phyloP scores from a whole-genome alignment of 2,113 vertebrate species.

The Theropithecus gelada region DNA sequence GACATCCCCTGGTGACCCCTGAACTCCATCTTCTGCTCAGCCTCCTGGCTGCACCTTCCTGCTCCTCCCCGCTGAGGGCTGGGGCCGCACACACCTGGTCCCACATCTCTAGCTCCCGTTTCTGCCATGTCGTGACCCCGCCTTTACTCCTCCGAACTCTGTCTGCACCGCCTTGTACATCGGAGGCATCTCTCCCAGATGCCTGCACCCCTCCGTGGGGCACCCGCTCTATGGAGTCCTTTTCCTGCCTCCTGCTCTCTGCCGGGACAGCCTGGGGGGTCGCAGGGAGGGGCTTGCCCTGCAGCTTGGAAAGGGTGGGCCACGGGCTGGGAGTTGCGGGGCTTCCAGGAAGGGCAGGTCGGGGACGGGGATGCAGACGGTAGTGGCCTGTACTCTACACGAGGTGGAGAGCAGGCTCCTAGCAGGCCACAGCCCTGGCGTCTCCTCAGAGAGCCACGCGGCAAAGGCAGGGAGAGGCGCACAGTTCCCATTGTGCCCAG shows the following conservation, averaged over 20 bases:
- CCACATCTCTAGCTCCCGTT: not conserved
- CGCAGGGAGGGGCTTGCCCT: not conserved
- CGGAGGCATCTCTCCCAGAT: not conserved
- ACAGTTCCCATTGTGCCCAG: not conserved
- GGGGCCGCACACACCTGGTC: not conserved
- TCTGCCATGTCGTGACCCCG: accelerated
- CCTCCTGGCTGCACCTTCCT: too few species aligned
- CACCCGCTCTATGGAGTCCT: not conserved
- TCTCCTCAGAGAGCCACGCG: accelerated
- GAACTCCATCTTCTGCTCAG: not conserved
- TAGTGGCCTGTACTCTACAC: not conserved
- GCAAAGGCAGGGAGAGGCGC: not conserved
- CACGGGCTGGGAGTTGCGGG: accelerated
- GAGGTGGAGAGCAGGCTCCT: not conserved
- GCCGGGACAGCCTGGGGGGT: not conserved
- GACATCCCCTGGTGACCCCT: not conserved
- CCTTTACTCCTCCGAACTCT: not conserved
- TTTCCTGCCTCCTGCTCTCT: not conserved
- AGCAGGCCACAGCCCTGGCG: not conserved
- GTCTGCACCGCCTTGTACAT: not conserved
- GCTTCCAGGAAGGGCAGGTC: not conserved
- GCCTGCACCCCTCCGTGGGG: not conserved
- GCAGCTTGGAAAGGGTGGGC: not conserved
- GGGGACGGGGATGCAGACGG: not conserved
- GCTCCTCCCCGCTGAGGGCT: too few species aligned